phyloP scores from a whole-genome alignment of 2,888 invertebrate genomes.

The Biston stratarius region DNA sequence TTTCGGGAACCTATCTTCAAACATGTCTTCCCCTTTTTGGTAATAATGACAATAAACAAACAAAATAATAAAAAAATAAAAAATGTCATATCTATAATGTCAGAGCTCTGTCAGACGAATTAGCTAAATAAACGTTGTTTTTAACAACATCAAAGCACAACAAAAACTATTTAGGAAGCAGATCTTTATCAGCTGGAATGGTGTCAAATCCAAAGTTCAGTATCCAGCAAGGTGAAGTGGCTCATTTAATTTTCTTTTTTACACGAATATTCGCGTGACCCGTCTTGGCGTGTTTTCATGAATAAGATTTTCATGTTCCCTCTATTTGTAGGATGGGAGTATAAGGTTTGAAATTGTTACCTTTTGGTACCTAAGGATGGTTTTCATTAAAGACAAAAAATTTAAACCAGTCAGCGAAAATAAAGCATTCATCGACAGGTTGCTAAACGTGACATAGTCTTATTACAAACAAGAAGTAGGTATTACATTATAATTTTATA shows the following conservation, averaged over 20 bases:
- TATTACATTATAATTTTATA: too few species aligned
- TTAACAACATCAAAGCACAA: conserved; percentile 1
- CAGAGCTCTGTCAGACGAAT: not conserved
- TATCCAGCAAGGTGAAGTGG: conserved; percentile 40
- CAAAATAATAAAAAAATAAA: too few species aligned
- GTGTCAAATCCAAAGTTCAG: conserved; percentile 39
- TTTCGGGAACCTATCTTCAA: too few species aligned
- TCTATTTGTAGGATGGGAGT: conserved; percentile 8
- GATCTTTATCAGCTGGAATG: conserved; percentile 43
- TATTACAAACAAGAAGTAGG: too few species aligned
- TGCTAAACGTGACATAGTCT: too few species aligned
- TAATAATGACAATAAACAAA: too few species aligned
- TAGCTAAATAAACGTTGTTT: not conserved
- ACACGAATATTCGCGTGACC: conserved; percentile 48
- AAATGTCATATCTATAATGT: not conserved
- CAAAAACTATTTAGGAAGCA: conserved; percentile 24
- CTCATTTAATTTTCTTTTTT: conserved; percentile 38
- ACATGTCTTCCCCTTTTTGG: too few species aligned
- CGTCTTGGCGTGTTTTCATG: conserved; percentile 39
- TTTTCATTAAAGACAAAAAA: not conserved
- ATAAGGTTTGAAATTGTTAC: conserved; percentile 6
- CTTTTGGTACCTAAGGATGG: too few species aligned
- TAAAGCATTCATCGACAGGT: too few species aligned
- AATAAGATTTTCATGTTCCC: conserved; percentile 31
- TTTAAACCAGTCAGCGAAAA: too few species aligned